These are phyloP conservation scores for Petrocephalus schoutedeni DNA, from an alignment of 2,797 vertebrate species.

Conservation along the genomic window DNA sequence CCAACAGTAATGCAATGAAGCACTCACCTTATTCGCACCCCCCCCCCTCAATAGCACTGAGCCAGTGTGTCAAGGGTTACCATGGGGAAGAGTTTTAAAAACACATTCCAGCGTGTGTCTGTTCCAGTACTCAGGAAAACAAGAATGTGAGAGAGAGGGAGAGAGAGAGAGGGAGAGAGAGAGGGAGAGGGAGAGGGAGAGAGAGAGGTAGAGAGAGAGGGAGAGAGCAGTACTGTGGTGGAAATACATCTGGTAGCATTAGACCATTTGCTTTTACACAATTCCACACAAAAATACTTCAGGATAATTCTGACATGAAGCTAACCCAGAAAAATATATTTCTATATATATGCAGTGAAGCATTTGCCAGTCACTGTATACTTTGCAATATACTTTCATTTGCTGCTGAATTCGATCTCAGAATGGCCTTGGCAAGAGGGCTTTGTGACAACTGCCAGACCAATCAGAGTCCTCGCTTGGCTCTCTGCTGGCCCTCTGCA, in stretches of 20 bases:
- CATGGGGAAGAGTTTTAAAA: background rate
- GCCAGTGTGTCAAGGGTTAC: background rate
- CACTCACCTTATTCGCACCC: background rate
- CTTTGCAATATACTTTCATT: background rate
- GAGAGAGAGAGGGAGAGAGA: background rate
- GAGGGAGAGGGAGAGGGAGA: background rate
- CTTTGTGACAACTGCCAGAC: background rate
- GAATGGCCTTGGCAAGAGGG: background rate
- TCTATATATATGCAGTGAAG: background rate
- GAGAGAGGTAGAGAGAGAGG: background rate
- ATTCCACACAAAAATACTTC: background rate
- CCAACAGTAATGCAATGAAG: background rate
- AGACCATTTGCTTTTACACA: background rate
- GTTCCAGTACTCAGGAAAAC: background rate
- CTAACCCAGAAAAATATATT: background rate
- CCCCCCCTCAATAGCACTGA: background rate
- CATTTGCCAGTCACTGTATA: background rate
- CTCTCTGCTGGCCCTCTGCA: background rate
- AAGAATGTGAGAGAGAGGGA: background rate
- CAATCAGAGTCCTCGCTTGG: background rate
- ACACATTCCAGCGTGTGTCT: conserved; percentile 14
- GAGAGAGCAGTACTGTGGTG: background rate
- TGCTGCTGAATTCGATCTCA: background rate
- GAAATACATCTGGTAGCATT: background rate
- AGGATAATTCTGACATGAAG: background rate